These are phyloP conservation scores for Calosoma granatense DNA, from an alignment of 1,140 invertebrate species.

Conservation along the genomic window DNA sequence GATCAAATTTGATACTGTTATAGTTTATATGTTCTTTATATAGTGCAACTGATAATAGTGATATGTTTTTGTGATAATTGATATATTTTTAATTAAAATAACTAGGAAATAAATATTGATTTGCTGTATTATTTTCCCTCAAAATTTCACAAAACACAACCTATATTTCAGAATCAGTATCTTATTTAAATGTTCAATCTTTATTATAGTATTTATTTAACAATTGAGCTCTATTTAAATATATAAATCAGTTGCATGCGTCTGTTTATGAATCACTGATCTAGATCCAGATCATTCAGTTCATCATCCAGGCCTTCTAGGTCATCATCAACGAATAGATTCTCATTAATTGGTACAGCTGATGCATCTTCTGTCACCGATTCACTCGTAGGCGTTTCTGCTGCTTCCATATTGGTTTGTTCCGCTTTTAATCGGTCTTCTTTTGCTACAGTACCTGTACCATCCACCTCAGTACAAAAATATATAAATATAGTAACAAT, in stretches of 20 bases:
- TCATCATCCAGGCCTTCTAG: conserved; percentile 75
- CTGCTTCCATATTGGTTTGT: conserved; percentile 25
- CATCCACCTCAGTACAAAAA: conserved; percentile 46
- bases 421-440: conserved; percentile 35
- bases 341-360: conserved; percentile 83
- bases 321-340: conserved; percentile 86
- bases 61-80: too few relatives aligned
- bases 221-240: conserved; percentile 6
- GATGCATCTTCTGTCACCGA: conserved; percentile 36
- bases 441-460: conserved; percentile 46
- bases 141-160: background rate
- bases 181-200: background rate
- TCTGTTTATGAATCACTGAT: conserved; percentile 38
- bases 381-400: conserved; percentile 23
- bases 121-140: background rate
- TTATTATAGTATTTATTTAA: background rate
- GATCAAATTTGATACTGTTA: too few relatives aligned
- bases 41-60: too few relatives aligned
- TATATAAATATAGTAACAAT: conserved; percentile 14
- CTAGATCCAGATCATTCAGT: conserved; percentile 59
- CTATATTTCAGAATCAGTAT: background rate
- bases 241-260: conserved; percentile 4
- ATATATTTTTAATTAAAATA: too few relatives aligned
- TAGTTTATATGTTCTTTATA: too few relatives aligned
- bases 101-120: background rate